These are phyloP conservation scores for Characodon lateralis DNA, from an alignment of 2,797 vertebrate species.

Conservation along the genomic window DNA sequence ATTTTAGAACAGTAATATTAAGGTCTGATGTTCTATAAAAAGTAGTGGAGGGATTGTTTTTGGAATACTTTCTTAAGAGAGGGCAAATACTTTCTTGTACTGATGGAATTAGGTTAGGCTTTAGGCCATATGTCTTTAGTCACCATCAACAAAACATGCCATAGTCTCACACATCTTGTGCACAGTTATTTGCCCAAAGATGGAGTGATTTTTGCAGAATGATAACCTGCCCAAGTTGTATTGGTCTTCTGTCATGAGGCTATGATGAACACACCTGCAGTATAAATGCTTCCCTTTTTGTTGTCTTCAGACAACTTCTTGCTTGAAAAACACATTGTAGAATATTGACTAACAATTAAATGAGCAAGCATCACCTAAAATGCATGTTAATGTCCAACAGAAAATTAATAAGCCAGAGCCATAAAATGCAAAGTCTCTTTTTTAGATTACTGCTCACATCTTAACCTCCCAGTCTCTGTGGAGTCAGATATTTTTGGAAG, in stretches of 20 bases:
- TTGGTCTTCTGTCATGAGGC: not conserved
- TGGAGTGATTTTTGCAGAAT: not conserved
- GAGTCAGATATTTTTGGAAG: conserved; percentile 59
- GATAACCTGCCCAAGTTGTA: not conserved
- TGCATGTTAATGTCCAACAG: not conserved
- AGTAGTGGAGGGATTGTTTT: not conserved
- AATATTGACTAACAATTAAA: not conserved
- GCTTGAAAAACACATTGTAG: not conserved
- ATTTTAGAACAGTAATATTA: not conserved
- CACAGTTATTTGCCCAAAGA: not conserved
- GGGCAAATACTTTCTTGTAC: not conserved
- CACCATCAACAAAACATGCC: not conserved
- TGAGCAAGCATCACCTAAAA: not conserved
- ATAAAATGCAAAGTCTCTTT: conserved; percentile 21
- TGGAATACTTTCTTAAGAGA: not conserved
- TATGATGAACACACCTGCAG: not conserved
- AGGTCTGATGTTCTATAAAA: not conserved
- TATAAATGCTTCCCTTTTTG: not conserved
- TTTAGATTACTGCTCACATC: conserved; percentile 49
- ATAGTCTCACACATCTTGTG: not conserved
- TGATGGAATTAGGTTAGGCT: not conserved
- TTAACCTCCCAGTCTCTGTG: conserved; percentile 49
- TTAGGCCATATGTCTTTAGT: not conserved
- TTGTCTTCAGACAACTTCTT: not conserved
- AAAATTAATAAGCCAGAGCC: not conserved